phyloP scores from a whole-genome alignment of 2,888 invertebrate species.

The Cosmopolites sordidus region DNA sequence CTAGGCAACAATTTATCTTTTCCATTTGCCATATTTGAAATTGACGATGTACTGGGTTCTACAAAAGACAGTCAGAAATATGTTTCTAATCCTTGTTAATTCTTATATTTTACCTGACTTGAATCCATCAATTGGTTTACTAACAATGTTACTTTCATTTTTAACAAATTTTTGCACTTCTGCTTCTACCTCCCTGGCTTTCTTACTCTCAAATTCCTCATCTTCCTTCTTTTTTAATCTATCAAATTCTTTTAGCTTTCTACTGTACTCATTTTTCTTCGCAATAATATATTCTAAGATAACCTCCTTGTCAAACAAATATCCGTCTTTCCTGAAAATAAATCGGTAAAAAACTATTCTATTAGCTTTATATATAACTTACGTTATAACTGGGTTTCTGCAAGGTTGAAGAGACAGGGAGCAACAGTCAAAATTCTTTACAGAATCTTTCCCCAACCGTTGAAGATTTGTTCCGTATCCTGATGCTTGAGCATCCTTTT shows the following conservation, averaged over 20 bases:
- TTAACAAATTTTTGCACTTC: constrained; percentile 76
- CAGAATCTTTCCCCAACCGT: constrained; percentile 89
- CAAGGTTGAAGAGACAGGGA: constrained; percentile 96
- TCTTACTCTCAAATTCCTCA: constrained; percentile 63
- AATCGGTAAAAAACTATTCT: neutral
- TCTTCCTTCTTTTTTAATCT: constrained; percentile 76
- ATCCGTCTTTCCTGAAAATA: constrained; percentile 68
- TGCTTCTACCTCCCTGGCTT: constrained; percentile 64
- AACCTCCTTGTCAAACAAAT: constrained; percentile 94
- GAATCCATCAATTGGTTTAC: constrained; percentile 47
- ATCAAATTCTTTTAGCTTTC: constrained; percentile 89
- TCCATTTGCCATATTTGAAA: constrained; percentile 71
- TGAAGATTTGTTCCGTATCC: constrained; percentile 87
- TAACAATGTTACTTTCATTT: constrained; percentile 73
- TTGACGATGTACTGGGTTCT: constrained; percentile 45
- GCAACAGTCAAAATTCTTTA: constrained; percentile 96
- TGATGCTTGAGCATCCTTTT: constrained; percentile 89
- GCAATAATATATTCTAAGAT: constrained; percentile 91
- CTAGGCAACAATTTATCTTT: constrained; percentile 82
- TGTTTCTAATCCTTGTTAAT: neutral
- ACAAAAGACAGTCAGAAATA: constrained; percentile 2
- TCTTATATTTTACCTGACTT: constrained; percentile 38
- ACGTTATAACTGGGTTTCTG: constrained; percentile 85
- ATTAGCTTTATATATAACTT: constrained; percentile 38
- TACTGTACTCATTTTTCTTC: constrained; percentile 87